These are phyloP conservation scores for Cecidostiba fungosa DNA, from an alignment of 2,888 invertebrate species.

Conservation along the genomic window DNA sequence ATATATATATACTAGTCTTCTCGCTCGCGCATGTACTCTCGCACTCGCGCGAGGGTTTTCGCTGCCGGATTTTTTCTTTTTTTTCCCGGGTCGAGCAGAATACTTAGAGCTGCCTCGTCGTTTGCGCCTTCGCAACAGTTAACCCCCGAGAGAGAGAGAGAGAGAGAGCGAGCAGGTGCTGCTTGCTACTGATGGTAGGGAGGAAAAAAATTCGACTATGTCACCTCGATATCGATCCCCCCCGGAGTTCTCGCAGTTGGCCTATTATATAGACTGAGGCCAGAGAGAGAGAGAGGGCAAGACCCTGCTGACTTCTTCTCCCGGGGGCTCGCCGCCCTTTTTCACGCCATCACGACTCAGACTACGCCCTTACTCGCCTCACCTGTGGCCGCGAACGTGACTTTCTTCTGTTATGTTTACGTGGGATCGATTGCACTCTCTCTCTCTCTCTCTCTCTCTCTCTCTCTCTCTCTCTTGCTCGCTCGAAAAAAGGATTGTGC, in stretches of 20 bases:
- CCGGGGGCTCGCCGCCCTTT: neutral
- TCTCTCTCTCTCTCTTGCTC: too few relatives aligned
- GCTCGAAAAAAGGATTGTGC: neutral
- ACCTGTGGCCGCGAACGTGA: neutral
- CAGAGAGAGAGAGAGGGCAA: neutral
- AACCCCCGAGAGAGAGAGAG: neutral
- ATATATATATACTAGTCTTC: neutral
- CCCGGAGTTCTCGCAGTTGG: neutral
- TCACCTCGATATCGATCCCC: conserved; percentile 58
- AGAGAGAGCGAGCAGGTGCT: conserved; percentile 22
- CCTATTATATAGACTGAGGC: neutral
- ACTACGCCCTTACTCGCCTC: conserved; percentile 20
- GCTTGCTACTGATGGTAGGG: neutral
- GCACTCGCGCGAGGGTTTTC: neutral
- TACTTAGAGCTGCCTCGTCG: neutral
- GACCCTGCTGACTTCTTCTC: neutral
- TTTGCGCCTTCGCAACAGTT: conserved; percentile 8
- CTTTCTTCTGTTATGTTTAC: neutral
- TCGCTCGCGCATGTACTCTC: neutral
- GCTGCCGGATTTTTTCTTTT: neutral
- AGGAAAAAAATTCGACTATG: conserved; percentile 55
- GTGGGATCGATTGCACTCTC: neutral
- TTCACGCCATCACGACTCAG: neutral
- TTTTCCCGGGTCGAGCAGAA: neutral
- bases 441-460: too few relatives aligned